Evolutionary conservation across 2,888 invertebrate species (phyloP), one percentile per base, ranked within the genome.

Genomic region (Drosophila pseudotalamancana): DNA sequence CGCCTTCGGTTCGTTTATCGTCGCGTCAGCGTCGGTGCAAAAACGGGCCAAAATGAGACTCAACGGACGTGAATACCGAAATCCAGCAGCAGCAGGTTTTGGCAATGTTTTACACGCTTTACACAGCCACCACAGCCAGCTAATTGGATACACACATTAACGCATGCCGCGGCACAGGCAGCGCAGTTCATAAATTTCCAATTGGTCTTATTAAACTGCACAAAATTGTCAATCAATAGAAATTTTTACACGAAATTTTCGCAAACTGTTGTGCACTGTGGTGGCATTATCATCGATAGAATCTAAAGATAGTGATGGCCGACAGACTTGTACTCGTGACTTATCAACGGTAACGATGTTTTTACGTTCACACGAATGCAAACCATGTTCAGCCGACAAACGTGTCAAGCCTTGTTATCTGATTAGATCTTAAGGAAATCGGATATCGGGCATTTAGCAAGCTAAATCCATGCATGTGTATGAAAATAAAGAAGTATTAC

Each of bases 261-360:
- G 81, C 81, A 84, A 81, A 81, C 78, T 84, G 81, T 84, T 78
- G 82, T 84, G 78, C 76, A 66, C 72, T 78, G 79, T 71, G 81
- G 60, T 80, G 83, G 69, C 80, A 77, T 59, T 77, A 53, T 54
- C 61, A 70, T 65, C 72, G 77, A 75, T 75, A 75, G 14, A n/a
- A 55, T 40, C 39, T 34, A 43, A 18, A 39, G 23, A 23, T 60
- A 49, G 48, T 18, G 71, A 57, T 77, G 70, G 49, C 9, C 65
- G 61, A 62, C 37, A 32, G 2, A 6, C 31, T 9, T 12, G 23
- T 34, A 72, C 14, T 18, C 40, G 60, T 50, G 34, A 66, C 14
- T 32, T 35, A 16, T 11, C 35, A 35, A 11, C 19, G 14, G 42
- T 43, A 31, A 37, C 62, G 48, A 62, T 19, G 16, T 18, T 4